A percentile compares a stretch with the other conserved stretches of the same genome.
Evolutionary conservation across 1,140 invertebrate species (phyloP).

Genomic region (Spodoptera litura): DNA sequence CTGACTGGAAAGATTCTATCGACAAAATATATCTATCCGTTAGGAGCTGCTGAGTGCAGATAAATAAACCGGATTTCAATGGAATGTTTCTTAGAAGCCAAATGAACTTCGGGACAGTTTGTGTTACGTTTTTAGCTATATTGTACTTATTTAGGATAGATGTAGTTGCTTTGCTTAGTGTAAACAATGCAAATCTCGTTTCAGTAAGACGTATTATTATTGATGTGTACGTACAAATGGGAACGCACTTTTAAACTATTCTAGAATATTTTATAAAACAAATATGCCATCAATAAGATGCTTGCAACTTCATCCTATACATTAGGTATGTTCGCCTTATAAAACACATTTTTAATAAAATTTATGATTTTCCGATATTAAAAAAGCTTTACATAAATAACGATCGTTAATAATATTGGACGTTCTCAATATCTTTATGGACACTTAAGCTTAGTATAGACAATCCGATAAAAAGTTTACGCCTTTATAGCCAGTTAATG

Average conservation of each 20-base stretch:
- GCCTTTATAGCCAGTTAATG: conserved; percentile 26
- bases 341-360: conserved; percentile 18
- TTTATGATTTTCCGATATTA: conserved; percentile 25
- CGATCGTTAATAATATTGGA: conserved; percentile 22
- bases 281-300: not conserved
- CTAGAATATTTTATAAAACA: no score
- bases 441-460: conserved; percentile 30
- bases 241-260: not conserved
- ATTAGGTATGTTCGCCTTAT: not conserved
- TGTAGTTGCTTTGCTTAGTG: not conserved
- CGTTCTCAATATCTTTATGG: conserved; percentile 32
- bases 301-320: conserved; percentile 3
- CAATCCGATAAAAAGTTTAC: conserved; percentile 24
- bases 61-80: conserved; percentile 31
- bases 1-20: conserved; percentile 24
- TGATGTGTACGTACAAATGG: not conserved
- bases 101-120: not conserved
- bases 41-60: conserved; percentile 27
- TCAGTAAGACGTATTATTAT: no score
- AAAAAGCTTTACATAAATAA: conserved; percentile 32
- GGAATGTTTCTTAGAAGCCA: conserved; percentile 24
- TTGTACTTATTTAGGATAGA: no score
- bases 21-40: conserved; percentile 34
- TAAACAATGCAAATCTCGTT: conserved; percentile 30
- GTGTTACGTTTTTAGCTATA: not conserved